Evolutionary conservation across 2,888 invertebrate genomes (phyloP), one percentile per base, ranked within the genome.

Genomic region (Leptopilina myrica): DNA sequence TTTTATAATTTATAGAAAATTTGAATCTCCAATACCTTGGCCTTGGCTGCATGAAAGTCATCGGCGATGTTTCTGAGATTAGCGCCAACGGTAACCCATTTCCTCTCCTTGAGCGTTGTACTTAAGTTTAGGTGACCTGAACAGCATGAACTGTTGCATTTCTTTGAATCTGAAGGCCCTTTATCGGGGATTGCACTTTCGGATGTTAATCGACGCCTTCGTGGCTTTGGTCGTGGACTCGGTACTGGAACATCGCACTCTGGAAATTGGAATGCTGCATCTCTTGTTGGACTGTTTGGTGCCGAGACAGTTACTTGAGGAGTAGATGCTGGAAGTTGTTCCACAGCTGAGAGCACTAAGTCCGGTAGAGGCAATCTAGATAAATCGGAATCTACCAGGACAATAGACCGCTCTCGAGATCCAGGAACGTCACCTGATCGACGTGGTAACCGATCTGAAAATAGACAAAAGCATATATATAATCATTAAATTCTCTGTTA

Each of bases 231-330:
- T 84, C 91, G 86, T 14, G 91, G 91, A 80, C 90, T 91, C 8
- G 91, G 91, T 33, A 89, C 87, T 65, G 91, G 91, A 69, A 84
- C 83, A 84, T 87, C 90, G 85, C 89, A 89, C 84, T 92, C 91
- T 46, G 91, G 91, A 77, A 92, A 92, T 83, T 92, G 91, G 79
- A 92, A 91, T 14, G 91, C 89, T 5, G 89, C 91, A 81, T 92
- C 91, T 79, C 91, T 86, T 73, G 91, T 91, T 49, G 91, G 91
- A 79, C 91, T 91, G 86, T 89, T 91, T 2, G 91, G 91, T 20
- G 91, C 91, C 64, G 91, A 91, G n/a, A 89, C 91, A 64, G 91
- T 91, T 20, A 91, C 91, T 82, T 90, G 91, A n/a, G 91, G 91
- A 69, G 88, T 83, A 26, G 88, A 85, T 4, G 89, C 85, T 43